A percentile compares a stretch with the other conserved stretches of the same genome.
These are phyloP conservation scores for Drosophila mauritiana DNA, from an alignment of 1,140 invertebrate genomes.

Conservation along the genomic window DNA sequence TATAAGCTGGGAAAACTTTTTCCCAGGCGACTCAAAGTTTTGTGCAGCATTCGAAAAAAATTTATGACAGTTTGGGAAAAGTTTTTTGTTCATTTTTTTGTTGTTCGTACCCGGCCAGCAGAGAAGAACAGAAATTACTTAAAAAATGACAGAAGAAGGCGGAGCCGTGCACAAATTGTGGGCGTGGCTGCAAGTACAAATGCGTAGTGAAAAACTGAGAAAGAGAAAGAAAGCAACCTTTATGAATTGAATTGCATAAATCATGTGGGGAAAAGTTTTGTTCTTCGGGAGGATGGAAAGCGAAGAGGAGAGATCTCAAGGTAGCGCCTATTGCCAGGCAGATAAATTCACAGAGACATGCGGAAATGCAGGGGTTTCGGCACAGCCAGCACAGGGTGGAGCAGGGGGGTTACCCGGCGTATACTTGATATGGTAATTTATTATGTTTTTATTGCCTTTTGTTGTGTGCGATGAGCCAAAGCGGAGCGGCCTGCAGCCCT, in stretches of 20 bases:
- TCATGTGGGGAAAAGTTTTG: slow-evolving; percentile 68
- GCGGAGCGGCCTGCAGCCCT: slow-evolving; percentile 59
- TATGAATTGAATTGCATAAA: slow-evolving; percentile 84
- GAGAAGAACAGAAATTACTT: slow-evolving; percentile 38
- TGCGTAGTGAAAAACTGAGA: slow-evolving; percentile 38
- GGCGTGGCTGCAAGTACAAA: slow-evolving; percentile 44
- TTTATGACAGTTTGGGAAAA: slow-evolving; percentile 83
- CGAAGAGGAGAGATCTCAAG: slow-evolving; percentile 8
- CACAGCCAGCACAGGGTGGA: neutral
- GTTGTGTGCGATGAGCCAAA: slow-evolving; percentile 64
- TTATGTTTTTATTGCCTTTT: slow-evolving; percentile 83
- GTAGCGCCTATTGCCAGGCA: slow-evolving; percentile 24
- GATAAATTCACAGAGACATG: slow-evolving; percentile 55
- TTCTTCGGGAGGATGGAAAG: slow-evolving; percentile 14
- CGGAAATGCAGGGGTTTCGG: slow-evolving; percentile 61
- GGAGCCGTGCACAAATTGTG: slow-evolving; percentile 51
- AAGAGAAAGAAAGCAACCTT: slow-evolving; percentile 53
- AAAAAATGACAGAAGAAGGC: slow-evolving; percentile 35
- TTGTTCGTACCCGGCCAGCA: slow-evolving; percentile 13
- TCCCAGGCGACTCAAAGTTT: slow-evolving; percentile 50
- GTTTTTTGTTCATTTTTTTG: slow-evolving; percentile 51
- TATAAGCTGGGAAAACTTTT: slow-evolving; percentile 71
- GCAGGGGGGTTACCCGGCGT: slow-evolving; percentile 18
- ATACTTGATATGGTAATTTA: slow-evolving; percentile 84
- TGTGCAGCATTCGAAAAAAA: slow-evolving; percentile 67